Evolutionary conservation across 2,797 vertebrate genomes (phyloP).

Genomic region (Morelia viridis): DNA sequence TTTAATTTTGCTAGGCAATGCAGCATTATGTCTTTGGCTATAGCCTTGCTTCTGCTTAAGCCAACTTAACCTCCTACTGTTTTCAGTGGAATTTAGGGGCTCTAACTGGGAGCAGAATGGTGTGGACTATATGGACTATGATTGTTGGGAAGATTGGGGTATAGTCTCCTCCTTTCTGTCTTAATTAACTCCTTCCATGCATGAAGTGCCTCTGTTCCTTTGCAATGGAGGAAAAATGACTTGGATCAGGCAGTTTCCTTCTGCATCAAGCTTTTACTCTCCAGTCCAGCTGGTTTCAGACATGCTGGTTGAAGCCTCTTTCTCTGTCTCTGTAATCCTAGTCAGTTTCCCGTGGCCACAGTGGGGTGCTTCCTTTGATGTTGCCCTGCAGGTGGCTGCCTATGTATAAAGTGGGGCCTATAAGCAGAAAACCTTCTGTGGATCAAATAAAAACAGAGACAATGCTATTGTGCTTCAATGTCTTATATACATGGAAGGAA

Average conservation of each 20-base stretch:
- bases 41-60: background rate
- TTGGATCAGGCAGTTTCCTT: constrained; percentile 53
- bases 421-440: constrained; percentile 56
- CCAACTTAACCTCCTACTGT: background rate
- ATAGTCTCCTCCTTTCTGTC: constrained; percentile 20
- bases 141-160: constrained; percentile 11
- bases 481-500: constrained; percentile 49
- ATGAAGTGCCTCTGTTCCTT: constrained; percentile 14
- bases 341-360: constrained; percentile 62
- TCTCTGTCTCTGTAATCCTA: constrained; percentile 64
- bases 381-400: constrained; percentile 55
- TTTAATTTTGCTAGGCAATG: background rate
- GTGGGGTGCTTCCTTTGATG: constrained; percentile 67
- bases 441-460: constrained; percentile 55
- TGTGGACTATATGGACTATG: background rate
- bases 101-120: background rate
- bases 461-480: constrained; percentile 51
- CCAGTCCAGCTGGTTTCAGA: constrained; percentile 57
- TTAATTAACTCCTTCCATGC: background rate
- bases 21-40: background rate
- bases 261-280: constrained; percentile 50
- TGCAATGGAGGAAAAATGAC: constrained; percentile 34
- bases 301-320: constrained; percentile 36
- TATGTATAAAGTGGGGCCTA: constrained; percentile 30
- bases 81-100: constrained; percentile 1